Evolutionary conservation across 2,797 vertebrate genomes (phyloP), one percentile per base, ranked within the genome.

Genomic region (Sebastes itinus): DNA sequence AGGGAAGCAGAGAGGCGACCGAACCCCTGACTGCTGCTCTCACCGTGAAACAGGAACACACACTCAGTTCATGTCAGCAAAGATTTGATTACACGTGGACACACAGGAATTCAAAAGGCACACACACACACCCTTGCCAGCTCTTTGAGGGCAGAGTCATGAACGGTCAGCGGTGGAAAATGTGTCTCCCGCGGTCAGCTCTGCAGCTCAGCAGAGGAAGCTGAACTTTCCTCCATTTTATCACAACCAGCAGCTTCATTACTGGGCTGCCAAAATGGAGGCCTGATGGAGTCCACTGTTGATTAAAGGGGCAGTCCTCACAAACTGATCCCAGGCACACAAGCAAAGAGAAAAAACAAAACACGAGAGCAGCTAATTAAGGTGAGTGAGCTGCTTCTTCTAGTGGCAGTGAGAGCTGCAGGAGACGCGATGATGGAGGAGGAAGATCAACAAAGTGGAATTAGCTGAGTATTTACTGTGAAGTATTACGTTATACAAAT

Each of bases 211-310:
- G 80, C 82, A 79, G 72, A 90, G 88, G 85, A 92, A 90, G 84
- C 88, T 86, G 88, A 92, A 93, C 91, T 93, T 94, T 90, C 93
- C 93, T 93, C 94, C 94, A 94, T 95, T 94, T 95, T 94, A 93
- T 89, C 92, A 90, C 88, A 74, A 90, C 72, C 88, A 86, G 87
- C 91, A 92, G 92, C 86, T 92, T 94, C 89, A 93, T 94, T 92
- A 93, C 88, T 54, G 77, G 52, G 82, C 91, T 92, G 94, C 91
- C 89, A 95, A 95, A 93, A 95, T 95, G 94, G 93, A 95, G 86
- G 87, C 85, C 79, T 89, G 87, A 90, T 89, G 80, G 91, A 92
- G 87, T 89, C 88, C 87, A 90, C 77, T 69, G 73, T 60, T 92
- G 92, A 93, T 91, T 91, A 91, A 93, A 93, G 90, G 88, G 78